Base-by-base conservation (phyloP, 2,888 invertebrate genomes). In the Ophion ellenae region DNA sequence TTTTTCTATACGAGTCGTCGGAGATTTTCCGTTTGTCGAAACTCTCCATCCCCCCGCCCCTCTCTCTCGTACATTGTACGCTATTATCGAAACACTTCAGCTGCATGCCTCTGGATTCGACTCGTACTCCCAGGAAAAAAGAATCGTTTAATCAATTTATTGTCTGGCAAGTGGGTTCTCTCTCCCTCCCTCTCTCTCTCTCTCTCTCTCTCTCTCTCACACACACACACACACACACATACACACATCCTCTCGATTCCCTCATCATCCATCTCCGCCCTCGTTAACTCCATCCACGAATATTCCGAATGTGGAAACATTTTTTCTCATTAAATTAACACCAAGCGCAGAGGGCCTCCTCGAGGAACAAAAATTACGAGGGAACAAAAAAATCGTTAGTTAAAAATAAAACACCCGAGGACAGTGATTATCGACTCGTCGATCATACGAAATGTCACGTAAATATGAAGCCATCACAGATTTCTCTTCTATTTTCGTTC, bases 401-500 rank as follows among this genome's bases (percentile, higher is more conserved):
- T 70, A 17, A 28, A 70, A 70, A n/a, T 53, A 47, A 47, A 32
- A 28, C 63, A 47, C 14, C 45, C 40, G 53, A n/a, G 66, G 36
- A n/a, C 63, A 17, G 61, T 20, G 40, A 59, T 75, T 67, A 63
- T 20, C 17, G 4, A 57, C 47, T 36, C 69, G 63, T 75, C 45
- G 69, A 71, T 63, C n/a, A 61, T 75, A 70, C 74, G 40, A 36
- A 73, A 78, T 73, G 45, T 53, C 59, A 32, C 17, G 10, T 2
- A 47, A 32, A 40, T 70, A 74, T 74, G 57, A 79, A 83, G 78
- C 61, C 66, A 71, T 80, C 64, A 76, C 17, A 7, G 14, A 17
- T 70, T 69, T 70, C 70, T 78, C 36, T 76, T 67, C 69, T 59
- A 2, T 53, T 71, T 36, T 75, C 74, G n/a, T 45, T 24, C 40